Conservation (phyloP, 2,113 vertebrate genomes). For the Pontoporia blainvillei region DNA sequence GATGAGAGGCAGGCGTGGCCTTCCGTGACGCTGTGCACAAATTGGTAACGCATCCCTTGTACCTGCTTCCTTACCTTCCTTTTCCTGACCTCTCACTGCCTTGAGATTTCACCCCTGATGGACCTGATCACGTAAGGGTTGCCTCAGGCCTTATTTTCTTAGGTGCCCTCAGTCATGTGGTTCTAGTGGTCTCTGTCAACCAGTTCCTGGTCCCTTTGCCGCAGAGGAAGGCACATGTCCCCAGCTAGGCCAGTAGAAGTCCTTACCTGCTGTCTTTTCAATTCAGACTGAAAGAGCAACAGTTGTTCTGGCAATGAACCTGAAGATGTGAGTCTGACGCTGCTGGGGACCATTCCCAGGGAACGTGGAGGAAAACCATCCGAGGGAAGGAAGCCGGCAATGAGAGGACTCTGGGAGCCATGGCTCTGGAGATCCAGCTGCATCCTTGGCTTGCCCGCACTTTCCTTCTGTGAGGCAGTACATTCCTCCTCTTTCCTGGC, state of each 20-base stretch:
- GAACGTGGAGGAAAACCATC: rapidly evolving
- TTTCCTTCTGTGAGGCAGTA: not conserved
- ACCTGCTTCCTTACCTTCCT: not conserved
- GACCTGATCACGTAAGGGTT: not conserved
- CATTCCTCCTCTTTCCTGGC: not conserved
- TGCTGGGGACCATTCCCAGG: not conserved
- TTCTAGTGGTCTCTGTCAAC: not conserved
- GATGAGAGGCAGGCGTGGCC: not conserved
- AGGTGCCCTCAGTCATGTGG: rapidly evolving
- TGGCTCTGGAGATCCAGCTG: not conserved
- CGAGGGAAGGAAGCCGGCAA: not conserved
- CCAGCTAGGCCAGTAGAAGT: not conserved
- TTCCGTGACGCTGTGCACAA: not conserved
- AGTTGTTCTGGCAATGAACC: not conserved
- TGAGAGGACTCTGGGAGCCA: not conserved
- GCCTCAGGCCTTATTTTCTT: not conserved
- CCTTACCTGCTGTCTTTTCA: not conserved
- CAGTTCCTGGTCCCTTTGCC: not conserved
- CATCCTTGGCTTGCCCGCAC: not conserved
- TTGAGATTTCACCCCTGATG: not conserved
- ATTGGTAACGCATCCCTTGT: rapidly evolving
- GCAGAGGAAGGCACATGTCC: not conserved
- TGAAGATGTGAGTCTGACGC: not conserved
- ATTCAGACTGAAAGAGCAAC: not conserved
- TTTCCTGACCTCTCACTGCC: not conserved